These are phyloP conservation scores for Perodicticus potto DNA, from an alignment of 2,797 vertebrate genomes.

Conservation along the genomic window DNA sequence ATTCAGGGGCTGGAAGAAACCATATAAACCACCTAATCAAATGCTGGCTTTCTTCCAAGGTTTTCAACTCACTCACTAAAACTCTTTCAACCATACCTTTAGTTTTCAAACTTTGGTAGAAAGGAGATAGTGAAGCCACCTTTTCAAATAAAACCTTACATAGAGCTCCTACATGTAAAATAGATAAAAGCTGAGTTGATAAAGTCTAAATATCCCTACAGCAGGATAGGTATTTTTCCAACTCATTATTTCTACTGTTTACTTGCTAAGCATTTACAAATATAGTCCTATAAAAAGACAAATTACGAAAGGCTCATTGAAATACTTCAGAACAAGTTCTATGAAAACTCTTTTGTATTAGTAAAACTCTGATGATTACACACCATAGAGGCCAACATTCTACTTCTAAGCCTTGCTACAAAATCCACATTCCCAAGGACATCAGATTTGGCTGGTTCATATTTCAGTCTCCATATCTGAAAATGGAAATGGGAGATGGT, in stretches of 20 bases:
- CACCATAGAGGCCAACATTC: neutral
- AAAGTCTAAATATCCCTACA: slow-evolving; percentile 20
- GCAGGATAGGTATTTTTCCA: neutral
- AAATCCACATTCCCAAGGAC: slow-evolving; percentile 2
- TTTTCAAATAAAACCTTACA: slow-evolving; percentile 48
- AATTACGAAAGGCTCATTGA: slow-evolving; percentile 41
- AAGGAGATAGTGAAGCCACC: neutral
- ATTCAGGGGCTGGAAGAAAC: neutral
- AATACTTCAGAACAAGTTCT: slow-evolving; percentile 10
- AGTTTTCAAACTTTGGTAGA: slow-evolving; percentile 7
- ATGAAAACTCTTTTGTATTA: neutral
- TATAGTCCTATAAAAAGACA: neutral
- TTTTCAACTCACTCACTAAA: slow-evolving; percentile 29
- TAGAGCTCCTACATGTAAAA: neutral
- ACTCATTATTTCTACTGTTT: slow-evolving; percentile 47
- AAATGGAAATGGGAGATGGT: slow-evolving; percentile 21
- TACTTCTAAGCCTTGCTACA: slow-evolving; percentile 14
- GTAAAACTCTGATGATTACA: neutral
- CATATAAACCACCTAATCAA: slow-evolving; percentile 33
- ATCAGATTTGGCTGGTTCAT: neutral
- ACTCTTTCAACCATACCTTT: neutral
- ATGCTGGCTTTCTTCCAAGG: neutral
- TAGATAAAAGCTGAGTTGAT: neutral
- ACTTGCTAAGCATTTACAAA: slow-evolving; percentile 50
- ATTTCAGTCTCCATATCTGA: neutral